These are phyloP conservation scores for Limnephilus auricula DNA, from an alignment of 2,888 invertebrate species.

Conservation along the genomic window DNA sequence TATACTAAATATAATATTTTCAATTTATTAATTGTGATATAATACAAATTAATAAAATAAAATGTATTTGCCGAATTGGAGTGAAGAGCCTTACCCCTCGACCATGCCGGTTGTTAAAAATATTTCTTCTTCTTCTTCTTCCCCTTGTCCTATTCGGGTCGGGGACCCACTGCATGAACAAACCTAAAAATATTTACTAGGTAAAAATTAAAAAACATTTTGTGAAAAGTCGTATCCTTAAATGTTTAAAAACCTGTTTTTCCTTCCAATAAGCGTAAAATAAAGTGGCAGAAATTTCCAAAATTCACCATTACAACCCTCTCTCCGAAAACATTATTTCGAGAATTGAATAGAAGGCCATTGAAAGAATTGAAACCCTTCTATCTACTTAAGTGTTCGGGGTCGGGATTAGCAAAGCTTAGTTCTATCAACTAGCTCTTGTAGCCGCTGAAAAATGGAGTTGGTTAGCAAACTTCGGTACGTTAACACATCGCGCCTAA, in stretches of 20 bases:
- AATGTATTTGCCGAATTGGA: no score
- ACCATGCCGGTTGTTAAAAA: no score
- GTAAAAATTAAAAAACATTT: no score
- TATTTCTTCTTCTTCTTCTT: no score
- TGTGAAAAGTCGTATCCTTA: no score
- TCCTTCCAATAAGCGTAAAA: not conserved
- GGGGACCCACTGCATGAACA: no score
- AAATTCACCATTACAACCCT: not conserved
- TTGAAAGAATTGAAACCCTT: slow-evolving; percentile 2
- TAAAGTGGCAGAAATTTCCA: not conserved
- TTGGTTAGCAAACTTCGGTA: not conserved
- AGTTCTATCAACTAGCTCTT: not conserved
- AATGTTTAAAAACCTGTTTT: not conserved
- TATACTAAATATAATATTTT: no score
- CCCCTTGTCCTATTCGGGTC: no score
- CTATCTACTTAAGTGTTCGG: slow-evolving; percentile 2
- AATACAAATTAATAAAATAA: no score
- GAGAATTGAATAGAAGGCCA: not conserved
- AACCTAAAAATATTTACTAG: no score
- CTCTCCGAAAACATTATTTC: not conserved
- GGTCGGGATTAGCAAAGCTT: not conserved
- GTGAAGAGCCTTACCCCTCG: no score
- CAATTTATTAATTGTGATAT: no score
- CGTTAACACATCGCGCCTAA: slow-evolving; percentile 24
- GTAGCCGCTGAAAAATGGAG: slow-evolving; percentile 2